phyloP scores from a whole-genome alignment of 2,797 vertebrate species.

The Paedocypris micromegethes region DNA sequence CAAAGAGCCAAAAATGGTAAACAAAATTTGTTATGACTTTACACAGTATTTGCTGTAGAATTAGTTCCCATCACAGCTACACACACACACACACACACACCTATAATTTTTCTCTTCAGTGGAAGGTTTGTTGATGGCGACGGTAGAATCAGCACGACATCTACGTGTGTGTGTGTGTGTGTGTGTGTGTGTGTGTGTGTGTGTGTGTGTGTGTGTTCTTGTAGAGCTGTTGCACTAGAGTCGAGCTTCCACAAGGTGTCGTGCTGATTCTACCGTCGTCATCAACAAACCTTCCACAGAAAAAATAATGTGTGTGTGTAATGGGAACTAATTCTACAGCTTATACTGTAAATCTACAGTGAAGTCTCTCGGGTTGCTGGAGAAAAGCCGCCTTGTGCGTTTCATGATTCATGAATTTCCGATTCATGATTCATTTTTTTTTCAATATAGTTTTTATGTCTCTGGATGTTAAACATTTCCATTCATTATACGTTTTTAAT shows the following conservation, averaged over 20 bases:
- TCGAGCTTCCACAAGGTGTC: constrained; percentile 58
- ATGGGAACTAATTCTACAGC: no score
- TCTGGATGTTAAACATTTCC: no score
- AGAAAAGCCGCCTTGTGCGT: background rate
- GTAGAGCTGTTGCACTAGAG: constrained; percentile 49
- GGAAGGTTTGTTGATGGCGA: no score
- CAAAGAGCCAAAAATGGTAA: no score
- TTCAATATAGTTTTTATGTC: no score
- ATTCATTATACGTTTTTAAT: no score
- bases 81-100: no score
- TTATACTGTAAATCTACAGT: background rate
- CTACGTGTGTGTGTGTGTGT: constrained; percentile 1
- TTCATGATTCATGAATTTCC: background rate
- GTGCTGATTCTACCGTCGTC: constrained; percentile 37
- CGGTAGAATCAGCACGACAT: constrained; percentile 51
- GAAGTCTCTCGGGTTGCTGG: background rate
- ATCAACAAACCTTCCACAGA: no score
- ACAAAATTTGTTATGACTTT: no score
- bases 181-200: background rate
- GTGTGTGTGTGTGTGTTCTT: background rate
- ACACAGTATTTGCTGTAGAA: background rate
- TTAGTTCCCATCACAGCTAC: no score
- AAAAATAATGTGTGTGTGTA: no score
- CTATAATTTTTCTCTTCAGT: no score
- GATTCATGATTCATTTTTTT: background rate